Conservation (phyloP, 2,113 vertebrate genomes). For the Macquaria ambigua region DNA sequence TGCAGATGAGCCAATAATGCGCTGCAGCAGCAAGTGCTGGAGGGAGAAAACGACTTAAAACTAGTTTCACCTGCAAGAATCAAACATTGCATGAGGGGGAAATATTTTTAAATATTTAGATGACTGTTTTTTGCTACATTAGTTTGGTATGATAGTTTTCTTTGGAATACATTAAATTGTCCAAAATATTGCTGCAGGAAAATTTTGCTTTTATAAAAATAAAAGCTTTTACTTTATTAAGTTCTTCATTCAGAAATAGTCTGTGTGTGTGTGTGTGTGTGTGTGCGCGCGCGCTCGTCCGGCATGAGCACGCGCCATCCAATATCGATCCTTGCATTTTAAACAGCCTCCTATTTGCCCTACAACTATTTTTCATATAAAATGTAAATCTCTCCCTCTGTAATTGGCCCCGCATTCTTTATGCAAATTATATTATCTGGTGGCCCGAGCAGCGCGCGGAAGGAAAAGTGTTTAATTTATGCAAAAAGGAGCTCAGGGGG, state of each 20-base stretch:
- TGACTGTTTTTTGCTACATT: not conserved
- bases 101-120: not conserved
- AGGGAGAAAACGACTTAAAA: not conserved
- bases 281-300: slow-evolving; percentile 3
- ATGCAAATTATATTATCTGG: slow-evolving; percentile 75
- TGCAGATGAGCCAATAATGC: slow-evolving; percentile 50
- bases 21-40: not conserved
- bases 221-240: slow-evolving; percentile 15
- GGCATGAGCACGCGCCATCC: slow-evolving; percentile 19
- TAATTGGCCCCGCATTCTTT: slow-evolving; percentile 74
- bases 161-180: slow-evolving; percentile 2
- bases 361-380: slow-evolving; percentile 80
- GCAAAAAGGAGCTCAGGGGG: slow-evolving; percentile 64
- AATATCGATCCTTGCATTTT: slow-evolving; percentile 75
- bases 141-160: not conserved
- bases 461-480: slow-evolving; percentile 54
- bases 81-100: not conserved
- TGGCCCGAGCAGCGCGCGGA: slow-evolving; percentile 26
- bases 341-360: slow-evolving; percentile 69
- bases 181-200: slow-evolving; percentile 11
- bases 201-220: not conserved
- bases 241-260: slow-evolving; percentile 8
- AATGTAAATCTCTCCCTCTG: slow-evolving; percentile 70
- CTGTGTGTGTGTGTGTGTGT: not conserved
- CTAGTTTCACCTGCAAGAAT: slow-evolving; percentile 30